Conservation (phyloP, 2,797 vertebrate species). For the Phalloptychus januarius region DNA sequence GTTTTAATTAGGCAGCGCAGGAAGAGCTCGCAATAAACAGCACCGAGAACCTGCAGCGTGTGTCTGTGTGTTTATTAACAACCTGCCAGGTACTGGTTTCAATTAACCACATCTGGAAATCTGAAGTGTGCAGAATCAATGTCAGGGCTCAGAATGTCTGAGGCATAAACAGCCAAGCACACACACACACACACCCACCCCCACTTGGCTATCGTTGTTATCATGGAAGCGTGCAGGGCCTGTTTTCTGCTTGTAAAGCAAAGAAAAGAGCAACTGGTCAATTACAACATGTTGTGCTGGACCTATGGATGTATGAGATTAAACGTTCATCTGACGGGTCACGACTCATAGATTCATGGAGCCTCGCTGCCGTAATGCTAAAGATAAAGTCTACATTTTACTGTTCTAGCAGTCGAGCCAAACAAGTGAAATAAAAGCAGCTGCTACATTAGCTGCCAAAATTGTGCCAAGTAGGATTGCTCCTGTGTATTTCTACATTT, state of each 20-base stretch:
- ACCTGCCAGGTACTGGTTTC: conserved; percentile 62
- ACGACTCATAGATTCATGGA: not conserved
- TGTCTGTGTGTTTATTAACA: conserved; percentile 50
- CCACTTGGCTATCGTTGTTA: conserved; percentile 21
- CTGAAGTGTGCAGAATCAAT: conserved; percentile 69
- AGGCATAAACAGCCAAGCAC: conserved; percentile 26
- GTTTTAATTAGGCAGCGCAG: conserved; percentile 54
- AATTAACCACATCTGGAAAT: conserved; percentile 76
- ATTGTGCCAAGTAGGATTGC: not conserved
- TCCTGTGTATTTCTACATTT: not conserved
- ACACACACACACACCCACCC: conserved; percentile 29
- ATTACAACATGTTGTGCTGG: conserved; percentile 32
- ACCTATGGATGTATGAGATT: conserved; percentile 8
- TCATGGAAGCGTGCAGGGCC: conserved; percentile 27
- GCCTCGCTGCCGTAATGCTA: too few species aligned
- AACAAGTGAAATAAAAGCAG: not conserved
- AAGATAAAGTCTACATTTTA: too few species aligned
- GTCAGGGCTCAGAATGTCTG: conserved; percentile 56
- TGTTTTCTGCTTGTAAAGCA: conserved; percentile 67
- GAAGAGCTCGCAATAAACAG: conserved; percentile 48
- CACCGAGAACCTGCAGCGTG: conserved; percentile 25
- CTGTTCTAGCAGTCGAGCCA: not conserved
- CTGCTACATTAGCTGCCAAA: not conserved
- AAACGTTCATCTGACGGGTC: conserved; percentile 30
- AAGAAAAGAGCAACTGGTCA: conserved; percentile 41